phyloP scores from a whole-genome alignment of 2,113 vertebrate species.

The Halichoerus grypus region DNA sequence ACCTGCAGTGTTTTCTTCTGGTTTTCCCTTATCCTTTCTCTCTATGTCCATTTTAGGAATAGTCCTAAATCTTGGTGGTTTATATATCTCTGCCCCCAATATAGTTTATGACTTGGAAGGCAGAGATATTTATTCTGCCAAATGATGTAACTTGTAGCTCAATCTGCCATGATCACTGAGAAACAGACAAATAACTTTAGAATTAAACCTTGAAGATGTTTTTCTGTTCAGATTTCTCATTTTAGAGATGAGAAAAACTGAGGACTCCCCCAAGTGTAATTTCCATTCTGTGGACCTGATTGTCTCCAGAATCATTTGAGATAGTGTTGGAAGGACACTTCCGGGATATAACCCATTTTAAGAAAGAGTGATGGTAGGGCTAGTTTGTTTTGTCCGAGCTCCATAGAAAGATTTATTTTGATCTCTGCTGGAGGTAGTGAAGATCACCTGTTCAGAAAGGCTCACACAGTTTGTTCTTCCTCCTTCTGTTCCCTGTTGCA shows the following conservation, averaged over 20 bases:
- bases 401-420: background rate
- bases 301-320: background rate
- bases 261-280: background rate
- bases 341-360: background rate
- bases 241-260: slow-evolving; percentile 44
- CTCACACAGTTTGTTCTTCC: background rate
- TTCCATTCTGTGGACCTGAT: background rate
- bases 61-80: background rate
- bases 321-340: background rate
- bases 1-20: background rate
- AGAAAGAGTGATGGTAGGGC: background rate
- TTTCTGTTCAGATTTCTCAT: background rate
- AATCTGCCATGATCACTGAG: background rate
- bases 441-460: background rate
- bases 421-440: background rate
- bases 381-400: background rate
- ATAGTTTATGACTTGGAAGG: background rate
- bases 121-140: background rate
- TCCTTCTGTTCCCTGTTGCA: background rate
- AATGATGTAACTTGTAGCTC: background rate
- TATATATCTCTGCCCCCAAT: background rate
- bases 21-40: background rate
- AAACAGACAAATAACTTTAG: background rate
- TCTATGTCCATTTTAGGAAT: background rate
- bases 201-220: background rate